Percentiles rank a stretch among this genome's conserved stretches.
Evolutionary conservation across 1,140 invertebrate species (phyloP).

Genomic region (Drosophila pseudoobscura): DNA sequence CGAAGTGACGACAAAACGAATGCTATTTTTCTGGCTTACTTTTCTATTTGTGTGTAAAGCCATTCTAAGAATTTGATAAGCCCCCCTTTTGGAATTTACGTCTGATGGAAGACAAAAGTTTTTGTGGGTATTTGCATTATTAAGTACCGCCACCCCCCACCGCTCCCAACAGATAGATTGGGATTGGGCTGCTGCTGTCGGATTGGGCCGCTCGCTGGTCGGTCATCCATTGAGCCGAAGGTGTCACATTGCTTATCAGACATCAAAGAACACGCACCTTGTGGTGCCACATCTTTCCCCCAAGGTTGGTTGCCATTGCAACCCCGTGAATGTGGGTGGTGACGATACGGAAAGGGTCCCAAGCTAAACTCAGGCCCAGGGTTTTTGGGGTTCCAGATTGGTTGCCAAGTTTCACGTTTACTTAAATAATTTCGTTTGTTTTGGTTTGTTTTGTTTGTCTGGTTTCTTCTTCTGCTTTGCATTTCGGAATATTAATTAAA

Average conservation of each 20-base stretch:
- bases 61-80: conserved; percentile 70
- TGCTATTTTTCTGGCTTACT: conserved; percentile 65
- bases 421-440: conserved; percentile 32
- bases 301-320: conserved; percentile 36
- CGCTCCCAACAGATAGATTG: neutral
- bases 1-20: conserved; percentile 13
- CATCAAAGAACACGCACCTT: conserved; percentile 52
- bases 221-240: conserved; percentile 41
- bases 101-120: conserved; percentile 33
- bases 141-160: conserved; percentile 28
- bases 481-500: conserved; percentile 52
- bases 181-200: neutral
- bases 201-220: conserved; percentile 9
- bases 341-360: neutral
- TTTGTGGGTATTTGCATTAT: conserved; percentile 66
- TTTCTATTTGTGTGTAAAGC: conserved; percentile 71
- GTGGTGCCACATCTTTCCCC: conserved; percentile 9
- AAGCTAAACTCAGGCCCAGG: neutral
- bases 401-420: conserved; percentile 37
- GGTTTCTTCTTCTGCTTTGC: conserved; percentile 37
- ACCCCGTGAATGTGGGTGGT: conserved; percentile 6
- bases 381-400: conserved; percentile 11
- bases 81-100: conserved; percentile 49
- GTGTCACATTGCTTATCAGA: conserved; percentile 48
- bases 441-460: conserved; percentile 34